Evolutionary conservation across 2,888 invertebrate genomes (phyloP).

Genomic region (Drosophila testacea): DNA sequence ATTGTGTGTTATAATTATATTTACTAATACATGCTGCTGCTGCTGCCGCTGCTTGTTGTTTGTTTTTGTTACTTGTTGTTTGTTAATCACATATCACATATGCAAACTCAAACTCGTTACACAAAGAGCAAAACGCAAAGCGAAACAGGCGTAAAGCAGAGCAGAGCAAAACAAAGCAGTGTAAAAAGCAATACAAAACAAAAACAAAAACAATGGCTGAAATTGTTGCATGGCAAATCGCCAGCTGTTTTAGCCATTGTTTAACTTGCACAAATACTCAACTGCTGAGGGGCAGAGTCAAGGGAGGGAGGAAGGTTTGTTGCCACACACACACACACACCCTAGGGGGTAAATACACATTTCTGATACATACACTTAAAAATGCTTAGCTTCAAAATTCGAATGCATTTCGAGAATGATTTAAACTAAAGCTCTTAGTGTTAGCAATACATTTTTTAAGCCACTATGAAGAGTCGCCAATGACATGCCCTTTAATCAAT

Average conservation of each 20-base stretch:
- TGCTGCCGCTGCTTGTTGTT: conserved; percentile 37
- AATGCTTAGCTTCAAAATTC: conserved; percentile 12
- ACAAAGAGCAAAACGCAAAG: conserved; percentile 63
- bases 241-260: conserved; percentile 70
- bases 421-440: conserved; percentile 10
- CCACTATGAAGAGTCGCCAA: not conserved
- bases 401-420: conserved; percentile 12
- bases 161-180: conserved; percentile 41
- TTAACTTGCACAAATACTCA: conserved; percentile 59
- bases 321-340: conserved; percentile 11
- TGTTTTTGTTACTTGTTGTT: conserved; percentile 25
- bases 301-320: not conserved
- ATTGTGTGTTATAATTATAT: conserved; percentile 69
- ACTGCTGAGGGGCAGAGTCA: not conserved
- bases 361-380: conserved; percentile 6
- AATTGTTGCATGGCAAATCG: conserved; percentile 64
- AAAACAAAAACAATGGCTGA: conserved; percentile 31
- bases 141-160: conserved; percentile 47
- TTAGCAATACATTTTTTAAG: not conserved
- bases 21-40: conserved; percentile 69
- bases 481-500: not conserved
- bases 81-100: conserved; percentile 78
- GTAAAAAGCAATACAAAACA: conserved; percentile 14
- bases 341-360: conserved; percentile 21
- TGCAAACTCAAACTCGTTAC: conserved; percentile 79